These are phyloP conservation scores for Aspidiotus destructor DNA, from an alignment of 2,888 invertebrate species.

Conservation along the genomic window DNA sequence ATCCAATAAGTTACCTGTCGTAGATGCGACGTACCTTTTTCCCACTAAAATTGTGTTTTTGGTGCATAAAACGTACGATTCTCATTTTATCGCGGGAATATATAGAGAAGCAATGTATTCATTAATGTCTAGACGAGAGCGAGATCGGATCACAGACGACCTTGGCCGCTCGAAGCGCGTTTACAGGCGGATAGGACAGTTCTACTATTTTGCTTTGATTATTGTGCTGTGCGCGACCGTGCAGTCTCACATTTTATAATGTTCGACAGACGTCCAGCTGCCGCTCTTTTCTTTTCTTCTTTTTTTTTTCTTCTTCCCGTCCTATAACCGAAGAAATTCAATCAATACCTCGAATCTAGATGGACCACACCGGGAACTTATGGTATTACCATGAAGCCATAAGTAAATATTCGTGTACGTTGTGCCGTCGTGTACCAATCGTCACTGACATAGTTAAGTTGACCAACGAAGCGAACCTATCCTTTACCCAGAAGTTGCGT, in stretches of 20 bases:
- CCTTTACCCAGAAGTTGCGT: no score
- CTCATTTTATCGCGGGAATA: not conserved
- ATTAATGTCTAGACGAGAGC: constrained; percentile 27
- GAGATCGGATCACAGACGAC: constrained; percentile 28
- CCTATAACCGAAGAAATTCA: no score
- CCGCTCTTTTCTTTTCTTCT: not conserved
- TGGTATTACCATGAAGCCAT: no score
- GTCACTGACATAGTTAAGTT: no score
- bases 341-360: no score
- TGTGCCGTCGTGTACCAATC: no score
- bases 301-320: no score
- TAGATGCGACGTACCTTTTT: not conserved
- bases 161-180: constrained; percentile 13
- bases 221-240: constrained; percentile 4
- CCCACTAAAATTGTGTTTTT: not conserved
- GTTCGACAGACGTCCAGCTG: constrained; percentile 1
- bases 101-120: constrained; percentile 10
- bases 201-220: not conserved
- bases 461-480: no score
- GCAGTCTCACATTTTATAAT: not conserved
- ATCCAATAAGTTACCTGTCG: not conserved
- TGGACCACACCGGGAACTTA: no score
- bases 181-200: constrained; percentile 4
- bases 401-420: no score
- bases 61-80: not conserved